Base-by-base conservation (phyloP, 2,888 invertebrate species). In the Melinaea menophilus region DNA sequence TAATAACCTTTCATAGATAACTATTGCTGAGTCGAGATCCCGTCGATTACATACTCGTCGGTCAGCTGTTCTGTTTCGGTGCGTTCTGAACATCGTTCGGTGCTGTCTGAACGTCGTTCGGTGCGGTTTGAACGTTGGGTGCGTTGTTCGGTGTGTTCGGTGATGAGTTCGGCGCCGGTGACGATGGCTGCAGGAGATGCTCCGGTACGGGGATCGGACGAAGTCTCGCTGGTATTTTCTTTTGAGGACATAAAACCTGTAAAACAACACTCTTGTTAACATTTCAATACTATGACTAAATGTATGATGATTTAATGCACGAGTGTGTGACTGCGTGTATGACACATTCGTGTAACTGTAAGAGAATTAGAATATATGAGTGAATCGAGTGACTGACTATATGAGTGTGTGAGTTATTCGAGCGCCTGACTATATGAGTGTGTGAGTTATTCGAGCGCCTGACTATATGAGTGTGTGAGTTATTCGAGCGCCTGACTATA, bases 201-300 rank as follows among this genome's bases (percentile, higher is more conserved):
- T 95, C 95, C 72, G 95, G 94, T 72, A 96, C 93, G 61, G 96
- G 94, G 74, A 96, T 93, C 59, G 95, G 94, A 72, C 94, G 93
- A 65, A 95, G 93, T 67, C 96, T 92, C 9, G 95, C 93, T 61
- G 95, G 94, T 75, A 95, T 93, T 79, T 96, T 96, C 91, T 96
- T 96, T 93, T 95, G 91, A 0, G 93, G 93, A 71, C 84, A 86
- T 66, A 82, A 75, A 61, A 81, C 75, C 86, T 86, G 79, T 2
- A n/a, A 12, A 2, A 33, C 4, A 51, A 46, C 22, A 13, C 0
- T 12, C 7, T 37, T 37, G 37, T 41, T 9, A 11, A 41, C 9
- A 41, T 41, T 41, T 41, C 11, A 41, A 9, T 9, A 37, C 2
- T 41, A 9, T 9, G 41, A 9, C 41, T 3, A 9, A 41, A 9